Percentiles rank a stretch among this genome's conserved stretches.
Conservation (phyloP, 2,113 vertebrate species). For the Chionomys nivalis region DNA sequence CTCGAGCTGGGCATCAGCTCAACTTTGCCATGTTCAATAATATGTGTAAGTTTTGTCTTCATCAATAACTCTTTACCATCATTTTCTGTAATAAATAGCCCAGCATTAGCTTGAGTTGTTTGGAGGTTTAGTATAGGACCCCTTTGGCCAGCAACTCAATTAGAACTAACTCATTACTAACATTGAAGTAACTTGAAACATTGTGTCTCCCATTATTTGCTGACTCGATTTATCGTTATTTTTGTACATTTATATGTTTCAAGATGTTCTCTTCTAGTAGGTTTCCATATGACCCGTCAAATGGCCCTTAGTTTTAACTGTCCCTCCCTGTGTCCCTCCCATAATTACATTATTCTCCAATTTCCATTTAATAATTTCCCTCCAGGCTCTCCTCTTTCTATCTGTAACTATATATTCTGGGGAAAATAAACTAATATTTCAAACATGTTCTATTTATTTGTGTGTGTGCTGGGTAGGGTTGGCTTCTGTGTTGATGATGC, state of each 20-base stretch:
- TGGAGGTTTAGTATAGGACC: neutral
- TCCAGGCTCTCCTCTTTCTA: neutral
- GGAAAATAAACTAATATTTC: neutral
- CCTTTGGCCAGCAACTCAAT: neutral
- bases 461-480: neutral
- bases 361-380: neutral
- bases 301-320: neutral
- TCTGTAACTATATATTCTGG: neutral
- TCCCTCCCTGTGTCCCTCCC: neutral
- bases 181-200: neutral
- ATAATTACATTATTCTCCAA: neutral
- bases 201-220: neutral
- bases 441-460: neutral
- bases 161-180: neutral
- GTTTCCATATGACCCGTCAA: neutral
- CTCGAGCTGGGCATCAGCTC: neutral
- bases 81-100: neutral
- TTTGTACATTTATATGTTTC: neutral
- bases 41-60: neutral
- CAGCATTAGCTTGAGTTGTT: neutral
- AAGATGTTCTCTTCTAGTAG: neutral
- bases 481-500: neutral
- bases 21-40: neutral
- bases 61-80: neutral
- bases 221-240: neutral